Percentiles rank a stretch among this genome's conserved stretches.
These are phyloP conservation scores for Leucoraja ocellata DNA, from an alignment of 2,797 vertebrate species.

Conservation along the genomic window DNA sequence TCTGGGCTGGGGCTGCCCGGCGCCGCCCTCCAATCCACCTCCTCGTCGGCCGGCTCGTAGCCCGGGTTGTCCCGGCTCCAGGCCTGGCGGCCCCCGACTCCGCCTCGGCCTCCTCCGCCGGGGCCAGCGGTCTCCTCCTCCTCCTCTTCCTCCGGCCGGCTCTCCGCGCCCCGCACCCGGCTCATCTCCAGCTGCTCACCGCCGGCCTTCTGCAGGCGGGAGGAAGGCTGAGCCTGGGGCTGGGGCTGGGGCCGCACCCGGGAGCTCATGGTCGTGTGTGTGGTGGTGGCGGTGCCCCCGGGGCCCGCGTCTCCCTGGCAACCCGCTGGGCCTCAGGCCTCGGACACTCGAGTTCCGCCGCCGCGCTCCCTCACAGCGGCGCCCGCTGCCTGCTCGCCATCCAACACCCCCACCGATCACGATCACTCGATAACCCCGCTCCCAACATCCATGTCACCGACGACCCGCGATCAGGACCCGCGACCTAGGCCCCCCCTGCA, in stretches of 20 bases:
- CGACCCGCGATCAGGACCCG: no score
- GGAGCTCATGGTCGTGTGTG: not conserved
- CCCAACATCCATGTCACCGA: not conserved
- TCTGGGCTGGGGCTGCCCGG: constrained; percentile 50
- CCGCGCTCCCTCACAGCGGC: not conserved
- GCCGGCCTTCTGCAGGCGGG: constrained; percentile 40
- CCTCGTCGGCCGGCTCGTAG: constrained; percentile 84
- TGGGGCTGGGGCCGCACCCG: constrained; percentile 40
- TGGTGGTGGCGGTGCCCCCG: no score
- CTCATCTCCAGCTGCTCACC: constrained; percentile 45
- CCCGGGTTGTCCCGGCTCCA: constrained; percentile 93
- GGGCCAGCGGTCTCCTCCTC: constrained; percentile 46
- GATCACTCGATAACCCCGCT: not conserved
- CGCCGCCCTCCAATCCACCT: constrained; percentile 78
- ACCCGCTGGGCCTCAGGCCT: not conserved
- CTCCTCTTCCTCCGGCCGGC: not conserved
- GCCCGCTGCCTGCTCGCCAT: not conserved
- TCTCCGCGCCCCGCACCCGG: constrained; percentile 41
- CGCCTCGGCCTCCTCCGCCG: constrained; percentile 40
- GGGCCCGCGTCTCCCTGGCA: not conserved
- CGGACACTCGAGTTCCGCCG: not conserved
- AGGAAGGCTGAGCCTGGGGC: constrained; percentile 45
- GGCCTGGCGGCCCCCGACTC: constrained; percentile 64
- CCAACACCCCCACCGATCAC: no score
- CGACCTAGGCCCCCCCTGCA: no score